A percentile compares a stretch with the other conserved stretches of the same genome.
These are phyloP conservation scores for Bubalus kerabau DNA, from an alignment of 2,113 vertebrate genomes.

Conservation along the genomic window DNA sequence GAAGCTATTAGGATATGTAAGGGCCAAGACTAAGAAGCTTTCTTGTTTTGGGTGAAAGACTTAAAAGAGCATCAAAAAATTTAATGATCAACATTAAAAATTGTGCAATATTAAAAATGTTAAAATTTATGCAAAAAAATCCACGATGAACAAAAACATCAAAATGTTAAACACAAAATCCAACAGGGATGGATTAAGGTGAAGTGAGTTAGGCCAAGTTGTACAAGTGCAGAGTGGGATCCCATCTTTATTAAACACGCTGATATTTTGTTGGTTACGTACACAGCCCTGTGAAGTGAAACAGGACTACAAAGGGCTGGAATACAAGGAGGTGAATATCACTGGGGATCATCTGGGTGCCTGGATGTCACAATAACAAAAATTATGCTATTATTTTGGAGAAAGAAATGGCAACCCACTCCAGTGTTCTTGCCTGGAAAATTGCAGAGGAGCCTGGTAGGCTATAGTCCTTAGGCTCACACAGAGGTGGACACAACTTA, in stretches of 20 bases:
- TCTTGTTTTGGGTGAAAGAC: neutral
- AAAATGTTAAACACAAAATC: neutral
- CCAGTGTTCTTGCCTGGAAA: neutral
- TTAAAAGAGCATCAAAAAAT: neutral
- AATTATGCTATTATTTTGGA: neutral
- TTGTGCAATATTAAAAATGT: neutral
- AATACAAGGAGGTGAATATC: neutral
- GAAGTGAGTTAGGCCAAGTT: neutral
- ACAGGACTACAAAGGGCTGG: neutral
- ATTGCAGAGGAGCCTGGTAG: neutral
- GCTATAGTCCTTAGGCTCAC: neutral
- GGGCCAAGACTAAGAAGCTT: neutral
- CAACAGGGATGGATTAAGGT: neutral
- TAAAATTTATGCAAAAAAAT: neutral
- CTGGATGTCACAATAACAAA: neutral
- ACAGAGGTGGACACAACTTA: neutral
- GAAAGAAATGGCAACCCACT: neutral
- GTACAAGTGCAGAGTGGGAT: neutral
- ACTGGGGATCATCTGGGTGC: neutral
- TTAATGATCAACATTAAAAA: neutral
- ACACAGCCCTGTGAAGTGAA: neutral
- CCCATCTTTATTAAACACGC: neutral
- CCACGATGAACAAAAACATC: neutral
- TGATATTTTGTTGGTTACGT: neutral
- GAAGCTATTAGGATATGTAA: neutral